A percentile compares a stretch with the other conserved stretches of the same genome.
phyloP scores from a whole-genome alignment of 2,888 invertebrate species.

The Iphiclides podalirius region DNA sequence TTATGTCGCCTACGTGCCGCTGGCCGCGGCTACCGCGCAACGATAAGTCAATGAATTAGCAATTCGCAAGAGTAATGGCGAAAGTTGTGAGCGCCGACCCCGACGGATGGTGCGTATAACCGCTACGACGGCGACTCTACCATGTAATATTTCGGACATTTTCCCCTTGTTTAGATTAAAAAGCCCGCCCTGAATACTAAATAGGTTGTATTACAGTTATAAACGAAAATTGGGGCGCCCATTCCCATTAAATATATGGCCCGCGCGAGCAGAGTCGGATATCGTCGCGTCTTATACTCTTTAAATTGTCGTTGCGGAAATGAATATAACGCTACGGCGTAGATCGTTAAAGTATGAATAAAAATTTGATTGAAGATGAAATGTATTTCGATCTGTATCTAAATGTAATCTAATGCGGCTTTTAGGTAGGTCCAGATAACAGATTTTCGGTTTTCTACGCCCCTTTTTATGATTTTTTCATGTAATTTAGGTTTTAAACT shows the following conservation, averaged over 20 bases:
- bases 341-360: neutral
- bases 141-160: slow-evolving; percentile 12
- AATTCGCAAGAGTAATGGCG: neutral
- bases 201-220: slow-evolving; percentile 9
- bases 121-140: neutral
- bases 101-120: neutral
- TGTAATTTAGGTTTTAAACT: too few species aligned
- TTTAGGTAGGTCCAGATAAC: too few species aligned
- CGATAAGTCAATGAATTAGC: slow-evolving; percentile 3
- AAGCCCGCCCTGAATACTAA: slow-evolving; percentile 25
- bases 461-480: too few species aligned
- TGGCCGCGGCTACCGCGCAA: too few species aligned
- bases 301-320: neutral
- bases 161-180: slow-evolving; percentile 25
- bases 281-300: neutral
- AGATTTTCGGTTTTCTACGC: too few species aligned
- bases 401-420: too few species aligned
- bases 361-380: neutral
- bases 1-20: neutral
- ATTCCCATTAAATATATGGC: slow-evolving; percentile 8
- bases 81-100: neutral
- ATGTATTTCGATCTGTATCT: neutral
- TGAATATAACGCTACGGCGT: neutral
- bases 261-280: neutral
- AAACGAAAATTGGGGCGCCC: slow-evolving; percentile 11